Evolutionary conservation across 1,140 invertebrate genomes (phyloP).

Genomic region (Zaprionus gabonicus): DNA sequence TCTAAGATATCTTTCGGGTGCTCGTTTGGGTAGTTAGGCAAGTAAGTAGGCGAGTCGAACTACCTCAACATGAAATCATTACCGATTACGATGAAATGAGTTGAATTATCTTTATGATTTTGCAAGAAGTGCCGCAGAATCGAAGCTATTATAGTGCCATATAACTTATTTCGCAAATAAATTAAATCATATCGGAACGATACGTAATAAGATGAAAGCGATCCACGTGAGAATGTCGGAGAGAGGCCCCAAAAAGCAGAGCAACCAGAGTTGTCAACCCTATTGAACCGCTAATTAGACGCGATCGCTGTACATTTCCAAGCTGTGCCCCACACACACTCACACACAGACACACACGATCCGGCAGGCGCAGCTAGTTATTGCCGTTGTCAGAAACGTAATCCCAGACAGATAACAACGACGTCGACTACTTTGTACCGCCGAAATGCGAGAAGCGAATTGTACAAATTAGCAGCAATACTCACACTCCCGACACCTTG

Average conservation of each 20-base stretch:
- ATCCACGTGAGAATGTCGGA: conserved; percentile 23
- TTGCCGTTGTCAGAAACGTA: conserved; percentile 33
- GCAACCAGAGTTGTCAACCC: conserved; percentile 38
- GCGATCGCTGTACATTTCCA: conserved; percentile 37
- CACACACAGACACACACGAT: neutral
- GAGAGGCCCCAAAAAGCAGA: neutral
- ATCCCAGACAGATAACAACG: conserved; percentile 56
- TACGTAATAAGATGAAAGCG: neutral
- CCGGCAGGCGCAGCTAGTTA: conserved; percentile 4
- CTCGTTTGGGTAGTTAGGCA: neutral
- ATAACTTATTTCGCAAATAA: conserved; percentile 35
- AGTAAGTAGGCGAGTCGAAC: conserved; percentile 31
- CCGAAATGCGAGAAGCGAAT: conserved; percentile 16
- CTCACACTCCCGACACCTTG: conserved; percentile 31
- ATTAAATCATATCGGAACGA: conserved; percentile 27
- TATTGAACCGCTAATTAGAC: conserved; percentile 37
- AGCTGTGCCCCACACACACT: neutral
- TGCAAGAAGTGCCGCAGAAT: conserved; percentile 42
- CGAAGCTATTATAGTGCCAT: conserved; percentile 5
- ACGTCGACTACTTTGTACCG: conserved; percentile 49
- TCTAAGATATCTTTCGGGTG: neutral
- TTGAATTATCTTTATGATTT: conserved; percentile 72
- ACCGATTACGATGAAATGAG: conserved; percentile 33
- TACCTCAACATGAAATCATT: conserved; percentile 79
- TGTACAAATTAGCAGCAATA: conserved; percentile 63